A percentile compares a stretch with the other conserved stretches of the same genome.
Evolutionary conservation across 2,797 vertebrate species (phyloP).

Genomic region (Malurus splendens): DNA sequence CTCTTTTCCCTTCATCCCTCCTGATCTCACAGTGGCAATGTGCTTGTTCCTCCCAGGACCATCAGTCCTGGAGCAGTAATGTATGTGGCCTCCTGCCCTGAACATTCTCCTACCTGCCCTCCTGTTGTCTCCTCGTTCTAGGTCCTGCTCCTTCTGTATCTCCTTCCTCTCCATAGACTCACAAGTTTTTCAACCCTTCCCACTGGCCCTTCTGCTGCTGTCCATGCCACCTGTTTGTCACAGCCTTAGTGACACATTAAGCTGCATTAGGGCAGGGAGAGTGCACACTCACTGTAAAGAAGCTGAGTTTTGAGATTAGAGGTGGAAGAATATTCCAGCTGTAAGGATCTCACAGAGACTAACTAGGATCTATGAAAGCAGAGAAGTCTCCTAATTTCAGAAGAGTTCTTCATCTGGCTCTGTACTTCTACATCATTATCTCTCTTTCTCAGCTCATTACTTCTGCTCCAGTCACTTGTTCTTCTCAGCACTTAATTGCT

Average conservation of each 20-base stretch:
- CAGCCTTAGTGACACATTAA: not conserved
- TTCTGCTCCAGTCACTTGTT: not conserved
- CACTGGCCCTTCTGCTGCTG: not conserved
- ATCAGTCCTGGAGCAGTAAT: not conserved
- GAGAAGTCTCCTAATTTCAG: not conserved
- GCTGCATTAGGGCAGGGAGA: not conserved
- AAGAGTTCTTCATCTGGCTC: not conserved
- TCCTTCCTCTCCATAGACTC: not conserved
- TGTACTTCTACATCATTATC: not conserved
- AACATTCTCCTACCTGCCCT: not conserved
- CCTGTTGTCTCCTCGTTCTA: not conserved
- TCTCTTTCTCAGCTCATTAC: not conserved
- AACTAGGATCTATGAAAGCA: not conserved
- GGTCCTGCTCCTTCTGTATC: not conserved
- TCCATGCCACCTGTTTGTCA: not conserved
- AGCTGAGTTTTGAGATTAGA: not conserved
- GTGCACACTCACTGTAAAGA: not conserved
- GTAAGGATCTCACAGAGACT: fast-evolving
- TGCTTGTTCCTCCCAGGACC: not conserved
- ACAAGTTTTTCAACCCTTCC: not conserved
- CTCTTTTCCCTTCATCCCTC: not conserved
- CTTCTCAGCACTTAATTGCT: not conserved
- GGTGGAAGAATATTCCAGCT: not conserved
- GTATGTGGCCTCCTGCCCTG: not conserved
- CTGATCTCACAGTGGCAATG: not conserved